Base-by-base conservation (phyloP, 2,113 vertebrate genomes). In the Engystomops pustulosus region DNA sequence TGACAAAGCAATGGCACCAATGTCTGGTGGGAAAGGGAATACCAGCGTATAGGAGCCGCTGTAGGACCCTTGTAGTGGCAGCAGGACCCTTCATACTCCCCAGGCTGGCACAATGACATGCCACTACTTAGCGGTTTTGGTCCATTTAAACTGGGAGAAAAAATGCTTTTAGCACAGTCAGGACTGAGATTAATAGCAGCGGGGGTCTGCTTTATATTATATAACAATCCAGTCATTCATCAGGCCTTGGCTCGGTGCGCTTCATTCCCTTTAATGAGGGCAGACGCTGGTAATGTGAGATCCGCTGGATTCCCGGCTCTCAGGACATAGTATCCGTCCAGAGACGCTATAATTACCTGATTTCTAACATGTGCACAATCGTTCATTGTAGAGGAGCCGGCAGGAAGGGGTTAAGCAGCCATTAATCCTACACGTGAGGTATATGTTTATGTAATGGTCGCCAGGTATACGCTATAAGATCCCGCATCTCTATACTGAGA, bases 221-320 rank as follows among this genome's bases (percentile, higher is more conserved):
- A 18, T 20, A 47, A 75, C 72, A 75, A 75, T 53, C 41, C 44
- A 27, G 44, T 30, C 47, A 75, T 75, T 75, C 44, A 75, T 75
- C 44, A 49, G 72, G 2, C 27, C 34, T 69, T 49, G 17, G 72
- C 23, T 75, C 44, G 32, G 11, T 32, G 17, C 27, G 14, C 44
- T 75, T 30, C 44, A 49, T 27, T 30, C 4, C 4, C 71, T 47
- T 75, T 75, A 75, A 75, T 75, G 72, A 51, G 44, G 25, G n/a
- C 44, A 32, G 44, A 17, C 17, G 15, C 3, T 75, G 72, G 41
- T 75, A 75, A 75, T 14, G 41, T 32, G 72, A 75, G 72, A 51
- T 75, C 27, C 14, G 44, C 45, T 49, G 17, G 70, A 74, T 47
- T 23, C 55, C 23, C 55, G 10, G 44, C 44, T 12, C 14, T 7